Evolutionary conservation across 1,140 invertebrate genomes (phyloP).

Genomic region (Archegozetes longisetosus): DNA sequence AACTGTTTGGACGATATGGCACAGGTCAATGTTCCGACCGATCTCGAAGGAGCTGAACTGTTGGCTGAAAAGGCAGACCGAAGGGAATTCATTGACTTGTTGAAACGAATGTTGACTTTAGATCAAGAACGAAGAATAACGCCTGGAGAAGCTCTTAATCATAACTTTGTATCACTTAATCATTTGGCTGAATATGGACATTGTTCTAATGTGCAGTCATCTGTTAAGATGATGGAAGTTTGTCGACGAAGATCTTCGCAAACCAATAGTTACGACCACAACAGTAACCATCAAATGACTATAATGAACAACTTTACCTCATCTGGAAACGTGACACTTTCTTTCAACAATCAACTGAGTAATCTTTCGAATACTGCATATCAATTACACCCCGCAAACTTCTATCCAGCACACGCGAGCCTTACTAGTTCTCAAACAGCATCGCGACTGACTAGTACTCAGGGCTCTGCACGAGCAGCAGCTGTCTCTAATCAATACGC

Average conservation of each 20-base stretch:
- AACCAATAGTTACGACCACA: constrained; percentile 6
- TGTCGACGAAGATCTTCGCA: constrained; percentile 29
- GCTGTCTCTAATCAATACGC: constrained; percentile 32
- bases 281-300: background rate
- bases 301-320: constrained; percentile 12
- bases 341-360: background rate
- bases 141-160: constrained; percentile 84
- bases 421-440: background rate
- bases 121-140: constrained; percentile 91
- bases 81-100: constrained; percentile 85
- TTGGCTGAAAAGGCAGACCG: constrained; percentile 89
- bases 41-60: constrained; percentile 84
- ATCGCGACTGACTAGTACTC: background rate
- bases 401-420: constrained; percentile 9
- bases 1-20: constrained; percentile 98
- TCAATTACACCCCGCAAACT: constrained; percentile 14
- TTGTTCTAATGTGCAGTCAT: constrained; percentile 64
- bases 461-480: constrained; percentile 1
- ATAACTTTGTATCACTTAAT: constrained; percentile 78
- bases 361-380: constrained; percentile 1
- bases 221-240: constrained; percentile 92
- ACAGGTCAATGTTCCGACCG: constrained; percentile 88
- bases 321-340: background rate
- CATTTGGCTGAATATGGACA: constrained; percentile 92
- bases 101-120: constrained; percentile 94